Percentiles rank a stretch among this genome's conserved stretches.
phyloP scores from a whole-genome alignment of 2,797 vertebrate species.

The Cygnus olor region DNA sequence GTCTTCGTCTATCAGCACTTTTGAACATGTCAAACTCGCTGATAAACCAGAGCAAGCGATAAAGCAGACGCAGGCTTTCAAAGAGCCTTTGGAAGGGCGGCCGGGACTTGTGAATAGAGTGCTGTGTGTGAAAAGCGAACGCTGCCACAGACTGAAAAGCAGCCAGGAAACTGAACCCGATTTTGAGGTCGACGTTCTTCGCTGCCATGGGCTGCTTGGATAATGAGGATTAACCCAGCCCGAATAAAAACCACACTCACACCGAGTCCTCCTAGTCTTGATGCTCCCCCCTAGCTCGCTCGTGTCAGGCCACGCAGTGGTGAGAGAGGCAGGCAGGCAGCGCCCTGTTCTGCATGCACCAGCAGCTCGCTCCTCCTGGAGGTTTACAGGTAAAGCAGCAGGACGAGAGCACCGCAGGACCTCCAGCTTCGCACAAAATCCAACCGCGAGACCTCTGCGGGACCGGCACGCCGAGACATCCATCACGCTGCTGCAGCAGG shows the following conservation, averaged over 20 bases:
- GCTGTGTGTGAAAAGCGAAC: conserved; percentile 4
- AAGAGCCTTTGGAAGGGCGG: neutral
- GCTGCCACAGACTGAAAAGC: neutral
- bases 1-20: conserved; percentile 23
- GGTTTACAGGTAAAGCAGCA: neutral
- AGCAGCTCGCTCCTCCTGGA: neutral
- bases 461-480: neutral
- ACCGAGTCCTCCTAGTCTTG: neutral
- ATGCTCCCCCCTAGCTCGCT: neutral
- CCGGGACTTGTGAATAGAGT: neutral
- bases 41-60: conserved; percentile 20
- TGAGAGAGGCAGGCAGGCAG: neutral
- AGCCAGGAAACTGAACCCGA: neutral
- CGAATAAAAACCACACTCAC: neutral
- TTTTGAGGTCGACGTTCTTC: neutral
- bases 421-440: neutral
- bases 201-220: neutral
- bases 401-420: neutral
- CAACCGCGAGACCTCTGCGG: neutral
- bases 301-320: neutral
- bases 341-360: too few species aligned
- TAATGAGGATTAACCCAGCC: neutral
- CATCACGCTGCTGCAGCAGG: neutral
- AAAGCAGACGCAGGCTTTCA: neutral
- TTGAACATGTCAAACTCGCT: conserved; percentile 29